phyloP scores from a whole-genome alignment of 2,113 vertebrate species.

The Melanocharis versteri region DNA sequence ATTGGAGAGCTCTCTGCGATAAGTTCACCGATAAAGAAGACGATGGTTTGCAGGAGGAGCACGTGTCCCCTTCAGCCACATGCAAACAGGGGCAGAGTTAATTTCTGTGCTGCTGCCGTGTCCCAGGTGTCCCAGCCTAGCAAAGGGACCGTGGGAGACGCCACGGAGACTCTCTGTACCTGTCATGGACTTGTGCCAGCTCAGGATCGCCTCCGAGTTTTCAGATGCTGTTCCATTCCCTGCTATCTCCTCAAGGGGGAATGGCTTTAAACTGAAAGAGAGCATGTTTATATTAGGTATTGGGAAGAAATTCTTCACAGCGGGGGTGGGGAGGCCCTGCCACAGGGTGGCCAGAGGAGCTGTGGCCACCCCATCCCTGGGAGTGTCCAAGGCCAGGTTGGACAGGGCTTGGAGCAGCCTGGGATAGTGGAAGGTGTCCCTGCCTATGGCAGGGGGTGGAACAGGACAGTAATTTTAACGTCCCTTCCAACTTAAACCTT shows the following conservation, averaged over 20 bases:
- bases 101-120: not conserved
- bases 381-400: not conserved
- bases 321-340: fast-evolving
- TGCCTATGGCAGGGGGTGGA: not conserved
- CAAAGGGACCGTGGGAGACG: fast-evolving
- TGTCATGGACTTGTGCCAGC: not conserved
- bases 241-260: not conserved
- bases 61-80: fast-evolving
- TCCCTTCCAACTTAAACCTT: not conserved
- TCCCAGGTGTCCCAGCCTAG: not conserved
- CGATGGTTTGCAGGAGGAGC: not conserved
- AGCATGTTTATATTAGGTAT: not conserved
- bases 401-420: fast-evolving
- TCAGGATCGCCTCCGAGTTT: not conserved
- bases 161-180: too few relatives aligned
- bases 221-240: not conserved
- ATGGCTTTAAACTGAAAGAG: not conserved
- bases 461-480: not conserved
- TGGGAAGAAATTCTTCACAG: not conserved
- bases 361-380: not conserved
- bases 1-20: not conserved
- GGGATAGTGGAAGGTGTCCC: not conserved
- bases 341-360: fast-evolving
- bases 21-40: not conserved
- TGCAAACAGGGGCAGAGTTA: not conserved